Percentiles rank a stretch among this genome's conserved stretches.
phyloP scores from a whole-genome alignment of 2,888 invertebrate genomes.

The Operophtera brumata region DNA sequence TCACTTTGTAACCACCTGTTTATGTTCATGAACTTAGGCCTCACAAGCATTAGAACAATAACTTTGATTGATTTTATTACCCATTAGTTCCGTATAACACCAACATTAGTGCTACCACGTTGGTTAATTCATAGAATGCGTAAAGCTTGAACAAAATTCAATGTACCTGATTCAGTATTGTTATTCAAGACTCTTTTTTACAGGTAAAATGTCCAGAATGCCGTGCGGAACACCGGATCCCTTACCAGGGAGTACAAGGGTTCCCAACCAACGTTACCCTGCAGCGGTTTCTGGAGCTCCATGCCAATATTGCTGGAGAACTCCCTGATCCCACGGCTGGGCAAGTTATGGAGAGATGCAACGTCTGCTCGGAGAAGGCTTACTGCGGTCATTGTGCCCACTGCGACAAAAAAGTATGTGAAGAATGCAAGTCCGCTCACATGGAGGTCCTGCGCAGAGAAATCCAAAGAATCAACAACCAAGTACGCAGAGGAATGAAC shows the following conservation, averaged over 20 bases:
- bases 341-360: slow-evolving; percentile 95
- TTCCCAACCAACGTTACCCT: slow-evolving; percentile 98
- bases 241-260: slow-evolving; percentile 95
- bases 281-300: slow-evolving; percentile 95
- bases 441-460: slow-evolving; percentile 97
- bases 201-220: slow-evolving; percentile 99
- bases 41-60: too few species aligned
- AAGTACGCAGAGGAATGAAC: slow-evolving; percentile 93
- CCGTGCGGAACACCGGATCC: slow-evolving; percentile 97
- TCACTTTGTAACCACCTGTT: too few species aligned
- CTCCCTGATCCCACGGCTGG: slow-evolving; percentile 94
- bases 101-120: not conserved
- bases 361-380: slow-evolving; percentile 95
- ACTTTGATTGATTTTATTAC: too few species aligned
- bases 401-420: slow-evolving; percentile 98
- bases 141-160: not conserved
- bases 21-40: too few species aligned
- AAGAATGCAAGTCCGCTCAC: slow-evolving; percentile 97
- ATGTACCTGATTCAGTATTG: not conserved
- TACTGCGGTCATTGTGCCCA: slow-evolving; percentile 94
- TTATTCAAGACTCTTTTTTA: slow-evolving; percentile 31
- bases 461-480: slow-evolving; percentile 93
- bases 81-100: not conserved
- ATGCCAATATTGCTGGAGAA: slow-evolving; percentile 95
- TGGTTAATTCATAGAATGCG: not conserved